Evolutionary conservation across 2,888 invertebrate species (phyloP).

Genomic region (Seladonia tumulorum): DNA sequence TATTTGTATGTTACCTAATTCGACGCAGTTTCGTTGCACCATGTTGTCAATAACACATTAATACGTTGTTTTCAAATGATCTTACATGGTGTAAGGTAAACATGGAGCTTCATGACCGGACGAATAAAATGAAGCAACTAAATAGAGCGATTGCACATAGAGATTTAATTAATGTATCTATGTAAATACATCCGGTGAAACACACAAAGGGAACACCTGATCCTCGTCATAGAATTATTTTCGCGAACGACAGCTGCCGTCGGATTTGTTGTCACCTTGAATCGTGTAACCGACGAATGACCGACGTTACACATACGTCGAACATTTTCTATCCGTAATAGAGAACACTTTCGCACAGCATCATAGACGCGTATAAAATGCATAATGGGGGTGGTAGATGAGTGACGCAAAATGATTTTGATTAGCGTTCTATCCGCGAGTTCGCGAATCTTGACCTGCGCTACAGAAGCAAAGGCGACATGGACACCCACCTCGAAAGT

Average conservation of each 20-base stretch:
- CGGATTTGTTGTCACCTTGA: conserved; percentile 9
- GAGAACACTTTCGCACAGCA: not conserved
- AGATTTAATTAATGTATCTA: not conserved
- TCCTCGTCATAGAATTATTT: not conserved
- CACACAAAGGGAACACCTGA: not conserved
- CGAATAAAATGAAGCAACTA: not conserved
- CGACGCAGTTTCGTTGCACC: not conserved
- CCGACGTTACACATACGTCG: conserved; percentile 21
- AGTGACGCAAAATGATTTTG: not conserved
- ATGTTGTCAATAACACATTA: not conserved
- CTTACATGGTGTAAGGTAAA: not conserved
- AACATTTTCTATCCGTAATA: conserved; percentile 15
- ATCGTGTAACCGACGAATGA: conserved; percentile 42
- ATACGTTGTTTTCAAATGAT: not conserved
- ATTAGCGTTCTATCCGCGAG: conserved; percentile 17
- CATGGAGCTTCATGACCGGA: not conserved
- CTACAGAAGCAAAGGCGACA: conserved; percentile 8
- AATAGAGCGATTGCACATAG: not conserved
- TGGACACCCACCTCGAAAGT: conserved; percentile 49
- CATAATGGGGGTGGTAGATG: not conserved
- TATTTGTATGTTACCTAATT: not conserved
- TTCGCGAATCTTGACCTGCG: not conserved
- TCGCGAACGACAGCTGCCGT: not conserved
- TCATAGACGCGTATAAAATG: not conserved
- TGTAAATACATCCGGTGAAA: not conserved